Conservation (phyloP, 2,888 invertebrate species). For the Temnothorax rugatulus region DNA sequence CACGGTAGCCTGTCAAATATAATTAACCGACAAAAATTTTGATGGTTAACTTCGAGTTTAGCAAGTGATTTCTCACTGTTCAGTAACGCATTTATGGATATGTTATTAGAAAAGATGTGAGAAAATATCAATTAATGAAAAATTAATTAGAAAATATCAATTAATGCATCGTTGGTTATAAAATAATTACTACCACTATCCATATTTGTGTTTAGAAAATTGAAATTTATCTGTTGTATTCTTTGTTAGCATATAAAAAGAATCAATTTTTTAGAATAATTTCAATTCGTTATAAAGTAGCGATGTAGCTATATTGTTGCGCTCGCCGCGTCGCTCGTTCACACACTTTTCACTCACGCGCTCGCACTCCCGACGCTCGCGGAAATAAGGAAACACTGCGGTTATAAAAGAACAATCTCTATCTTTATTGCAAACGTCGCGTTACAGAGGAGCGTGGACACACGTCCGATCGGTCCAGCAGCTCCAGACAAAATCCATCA, state of each 20-base stretch:
- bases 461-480: no score
- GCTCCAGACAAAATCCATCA: no score
- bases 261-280: slow-evolving; percentile 1
- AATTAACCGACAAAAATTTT: slow-evolving; percentile 6
- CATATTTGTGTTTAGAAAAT: background rate
- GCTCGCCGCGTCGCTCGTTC: no score
- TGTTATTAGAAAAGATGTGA: background rate
- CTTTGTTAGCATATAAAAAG: background rate
- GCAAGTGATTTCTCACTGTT: background rate
- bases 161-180: background rate
- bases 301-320: no score
- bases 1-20: background rate
- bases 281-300: background rate
- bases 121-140: no score
- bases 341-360: no score
- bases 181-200: slow-evolving; percentile 12
- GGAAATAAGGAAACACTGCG: no score
- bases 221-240: background rate
- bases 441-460: no score
- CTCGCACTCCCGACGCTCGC: no score
- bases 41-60: background rate
- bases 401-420: no score
- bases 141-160: slow-evolving; percentile 11
- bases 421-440: no score
- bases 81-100: background rate